Evolutionary conservation across 2,888 invertebrate genomes (phyloP).

Genomic region (Ctenicera cuprea): DNA sequence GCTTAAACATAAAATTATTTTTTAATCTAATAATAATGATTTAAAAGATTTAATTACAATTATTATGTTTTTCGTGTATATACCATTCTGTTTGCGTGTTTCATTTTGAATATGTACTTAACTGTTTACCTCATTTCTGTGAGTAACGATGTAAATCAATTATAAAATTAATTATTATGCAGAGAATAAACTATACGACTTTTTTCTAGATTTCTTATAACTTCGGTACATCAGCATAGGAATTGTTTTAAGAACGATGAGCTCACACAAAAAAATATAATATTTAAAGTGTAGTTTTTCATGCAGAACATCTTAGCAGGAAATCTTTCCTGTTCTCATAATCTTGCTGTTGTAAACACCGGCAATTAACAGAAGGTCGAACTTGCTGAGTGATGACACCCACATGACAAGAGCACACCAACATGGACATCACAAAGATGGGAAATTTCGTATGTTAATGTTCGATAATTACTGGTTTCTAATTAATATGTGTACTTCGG

Average conservation of each 20-base stretch:
- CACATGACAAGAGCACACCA: slow-evolving; percentile 16
- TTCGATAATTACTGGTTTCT: slow-evolving; percentile 4
- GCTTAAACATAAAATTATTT: neutral
- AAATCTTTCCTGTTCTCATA: slow-evolving; percentile 47
- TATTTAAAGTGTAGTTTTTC: slow-evolving; percentile 23
- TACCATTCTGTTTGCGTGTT: slow-evolving; percentile 2
- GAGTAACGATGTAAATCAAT: neutral
- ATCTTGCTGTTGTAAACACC: slow-evolving; percentile 22
- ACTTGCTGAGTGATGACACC: slow-evolving; percentile 19
- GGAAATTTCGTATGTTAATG: slow-evolving; percentile 35
- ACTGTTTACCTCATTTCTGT: neutral
- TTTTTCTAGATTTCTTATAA: neutral
- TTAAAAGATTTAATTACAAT: slow-evolving; percentile 15
- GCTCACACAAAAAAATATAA: slow-evolving; percentile 7
- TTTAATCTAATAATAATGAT: slow-evolving; percentile 9
- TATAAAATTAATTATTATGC: neutral
- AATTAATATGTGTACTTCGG: neutral
- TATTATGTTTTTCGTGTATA: slow-evolving; percentile 3
- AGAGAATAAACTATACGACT: neutral
- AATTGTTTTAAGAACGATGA: slow-evolving; percentile 6
- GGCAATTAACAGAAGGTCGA: slow-evolving; percentile 28
- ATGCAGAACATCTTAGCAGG: slow-evolving; percentile 32
- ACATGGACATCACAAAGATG: slow-evolving; percentile 21
- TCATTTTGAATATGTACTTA: neutral
- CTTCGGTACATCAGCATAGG: neutral